Evolutionary conservation across 2,888 invertebrate species (phyloP), one percentile per base, ranked within the genome.

Genomic region (Drosophila anomelani): DNA sequence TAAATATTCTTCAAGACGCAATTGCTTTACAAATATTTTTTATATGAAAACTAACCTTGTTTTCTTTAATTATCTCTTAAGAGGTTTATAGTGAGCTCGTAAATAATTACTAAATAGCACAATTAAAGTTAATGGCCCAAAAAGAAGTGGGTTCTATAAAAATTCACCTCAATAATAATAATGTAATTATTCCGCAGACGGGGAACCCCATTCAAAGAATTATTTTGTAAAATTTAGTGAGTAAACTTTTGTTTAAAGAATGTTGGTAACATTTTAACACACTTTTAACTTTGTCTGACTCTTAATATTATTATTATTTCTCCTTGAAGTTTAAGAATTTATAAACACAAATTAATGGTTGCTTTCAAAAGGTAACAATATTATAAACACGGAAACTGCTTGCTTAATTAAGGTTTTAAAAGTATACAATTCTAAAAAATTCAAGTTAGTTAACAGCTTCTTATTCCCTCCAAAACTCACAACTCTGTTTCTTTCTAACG

Each of bases 71-170:
- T 8, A 39, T 26, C 13, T 39, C 8, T 58, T 23, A 36, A 26
- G 4, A 36, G 13, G 51, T 58, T 57, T 34, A 44, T 56, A 7
- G 10, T 12, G 2, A 15, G 29, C 23, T 26, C 36, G 29, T 17
- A 49, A 17, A 17, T 1, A 1, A 13, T 49, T 13, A 29, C 13
- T 7, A 49, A 36, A 10, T 10, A 17, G 5, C 38, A 29, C n/a
- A 17, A 39, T 39, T 23, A n/a, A n/a, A n/a, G 6, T 56, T 60
- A 34, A 60, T 23, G n/a, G 13, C n/a, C 4, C 56, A 60, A 23
- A 60, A 51, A 20, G 13, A 60, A 39, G 55, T 32, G 29, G 12
- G 20, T 41, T 54, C 32, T 60, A 23, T 55, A 23, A 60, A 60
- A 32, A 4, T 4, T 4, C 9, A 9, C 13, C 39, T 38, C 38